phyloP scores from a whole-genome alignment of 2,888 invertebrate species.

The Parascotia fuliginaria region DNA sequence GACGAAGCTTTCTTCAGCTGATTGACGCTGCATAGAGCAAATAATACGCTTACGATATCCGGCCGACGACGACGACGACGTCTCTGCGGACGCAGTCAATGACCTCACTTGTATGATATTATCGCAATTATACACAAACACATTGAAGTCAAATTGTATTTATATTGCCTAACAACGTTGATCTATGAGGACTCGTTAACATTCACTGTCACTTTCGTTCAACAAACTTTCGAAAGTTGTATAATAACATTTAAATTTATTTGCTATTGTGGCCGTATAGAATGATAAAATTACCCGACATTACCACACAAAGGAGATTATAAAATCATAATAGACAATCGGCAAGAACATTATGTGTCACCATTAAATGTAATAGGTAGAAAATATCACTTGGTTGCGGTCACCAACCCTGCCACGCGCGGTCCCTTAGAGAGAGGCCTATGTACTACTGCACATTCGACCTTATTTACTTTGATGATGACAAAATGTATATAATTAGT shows the following conservation, averaged over 20 bases:
- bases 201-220: not conserved
- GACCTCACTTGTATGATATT: not conserved
- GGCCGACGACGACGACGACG: not conserved
- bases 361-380: not conserved
- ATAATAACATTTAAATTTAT: not conserved
- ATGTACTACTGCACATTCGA: too few relatives aligned
- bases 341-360: not conserved
- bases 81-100: conserved; percentile 2
- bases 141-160: not conserved
- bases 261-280: not conserved
- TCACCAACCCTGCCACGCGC: too few relatives aligned
- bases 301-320: conserved; percentile 26
- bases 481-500: too few relatives aligned
- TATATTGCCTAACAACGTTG: not conserved
- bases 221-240: not conserved
- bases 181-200: not conserved
- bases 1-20: conserved; percentile 5
- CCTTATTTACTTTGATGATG: too few relatives aligned
- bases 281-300: conserved; percentile 13
- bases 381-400: conserved; percentile 1
- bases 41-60: not conserved
- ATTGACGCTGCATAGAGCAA: conserved; percentile 2
- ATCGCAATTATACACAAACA: not conserved
- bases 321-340: conserved; percentile 5
- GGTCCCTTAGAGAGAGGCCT: too few relatives aligned